A percentile compares a stretch with the other conserved stretches of the same genome.
phyloP scores from a whole-genome alignment of 2,113 vertebrate species.

The Thamnophis sirtalis region DNA sequence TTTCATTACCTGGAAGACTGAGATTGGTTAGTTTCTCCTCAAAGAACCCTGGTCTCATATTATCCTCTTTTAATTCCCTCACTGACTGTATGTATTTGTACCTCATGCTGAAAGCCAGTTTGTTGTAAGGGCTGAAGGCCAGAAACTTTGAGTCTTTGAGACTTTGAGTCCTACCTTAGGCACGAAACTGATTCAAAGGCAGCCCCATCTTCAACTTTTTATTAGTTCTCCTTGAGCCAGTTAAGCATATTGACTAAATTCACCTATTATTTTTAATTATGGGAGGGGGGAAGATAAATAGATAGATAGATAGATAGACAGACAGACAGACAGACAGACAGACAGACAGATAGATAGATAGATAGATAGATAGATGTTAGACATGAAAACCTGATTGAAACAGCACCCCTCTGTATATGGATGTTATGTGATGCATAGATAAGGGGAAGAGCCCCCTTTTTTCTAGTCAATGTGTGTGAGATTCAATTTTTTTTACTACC shows the following conservation, averaged over 20 bases:
- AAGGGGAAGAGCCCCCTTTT: neutral
- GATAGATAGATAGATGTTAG: neutral
- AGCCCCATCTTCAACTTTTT: neutral
- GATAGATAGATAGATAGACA: fast-evolving
- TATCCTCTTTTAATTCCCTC: neutral
- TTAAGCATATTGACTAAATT: neutral
- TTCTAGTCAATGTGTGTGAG: too few relatives aligned
- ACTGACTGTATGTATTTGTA: neutral
- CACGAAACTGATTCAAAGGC: neutral
- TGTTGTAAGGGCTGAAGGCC: neutral
- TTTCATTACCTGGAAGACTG: neutral
- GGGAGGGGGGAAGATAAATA: neutral
- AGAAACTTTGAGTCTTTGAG: neutral
- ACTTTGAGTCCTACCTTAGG: neutral
- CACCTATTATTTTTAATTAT: neutral
- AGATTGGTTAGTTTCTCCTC: neutral
- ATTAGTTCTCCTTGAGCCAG: neutral
- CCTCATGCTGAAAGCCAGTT: neutral
- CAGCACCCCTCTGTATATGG: neutral
- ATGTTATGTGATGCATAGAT: neutral
- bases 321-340: fast-evolving
- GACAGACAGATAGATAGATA: neutral
- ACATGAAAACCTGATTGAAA: neutral
- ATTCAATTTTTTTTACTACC: too few relatives aligned
- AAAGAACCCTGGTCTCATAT: neutral